Conservation (phyloP, 2,113 vertebrate species). For the Microcebus lehilahytsara region DNA sequence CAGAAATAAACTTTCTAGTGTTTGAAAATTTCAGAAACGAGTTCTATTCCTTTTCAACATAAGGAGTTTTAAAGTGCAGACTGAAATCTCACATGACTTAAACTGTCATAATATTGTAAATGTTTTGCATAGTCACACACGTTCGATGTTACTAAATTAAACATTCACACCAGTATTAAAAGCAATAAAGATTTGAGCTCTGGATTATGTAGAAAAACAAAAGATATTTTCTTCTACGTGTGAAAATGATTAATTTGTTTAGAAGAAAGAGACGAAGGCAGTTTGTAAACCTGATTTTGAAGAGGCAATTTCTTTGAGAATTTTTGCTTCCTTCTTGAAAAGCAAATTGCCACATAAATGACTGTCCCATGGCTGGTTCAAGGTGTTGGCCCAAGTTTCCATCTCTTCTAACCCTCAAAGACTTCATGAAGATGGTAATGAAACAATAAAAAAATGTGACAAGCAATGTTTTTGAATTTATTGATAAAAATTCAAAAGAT, state of each 20-base stretch:
- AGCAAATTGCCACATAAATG: neutral
- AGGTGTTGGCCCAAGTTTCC: neutral
- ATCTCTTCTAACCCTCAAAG: neutral
- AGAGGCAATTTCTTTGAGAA: neutral
- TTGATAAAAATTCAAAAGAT: neutral
- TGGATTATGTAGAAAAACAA: neutral
- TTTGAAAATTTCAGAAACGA: slow-evolving; percentile 35
- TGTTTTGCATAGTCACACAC: neutral
- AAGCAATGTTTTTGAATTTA: neutral
- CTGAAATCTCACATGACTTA: neutral
- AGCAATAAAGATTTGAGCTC: neutral
- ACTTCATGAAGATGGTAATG: neutral
- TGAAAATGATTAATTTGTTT: neutral
- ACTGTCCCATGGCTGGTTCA: neutral
- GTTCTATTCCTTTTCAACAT: neutral
- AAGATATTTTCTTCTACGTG: neutral
- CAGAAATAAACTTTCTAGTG: neutral
- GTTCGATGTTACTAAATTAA: neutral
- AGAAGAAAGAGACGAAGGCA: neutral
- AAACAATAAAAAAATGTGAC: neutral
- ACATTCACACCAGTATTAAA: neutral
- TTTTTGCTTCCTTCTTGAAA: neutral
- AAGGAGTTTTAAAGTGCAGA: slow-evolving; percentile 20
- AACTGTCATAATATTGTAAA: neutral
- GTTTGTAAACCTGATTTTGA: neutral